A percentile compares a stretch with the other conserved stretches of the same genome.
Evolutionary conservation across 2,797 vertebrate species (phyloP).

Genomic region (Monodelphis domestica): DNA sequence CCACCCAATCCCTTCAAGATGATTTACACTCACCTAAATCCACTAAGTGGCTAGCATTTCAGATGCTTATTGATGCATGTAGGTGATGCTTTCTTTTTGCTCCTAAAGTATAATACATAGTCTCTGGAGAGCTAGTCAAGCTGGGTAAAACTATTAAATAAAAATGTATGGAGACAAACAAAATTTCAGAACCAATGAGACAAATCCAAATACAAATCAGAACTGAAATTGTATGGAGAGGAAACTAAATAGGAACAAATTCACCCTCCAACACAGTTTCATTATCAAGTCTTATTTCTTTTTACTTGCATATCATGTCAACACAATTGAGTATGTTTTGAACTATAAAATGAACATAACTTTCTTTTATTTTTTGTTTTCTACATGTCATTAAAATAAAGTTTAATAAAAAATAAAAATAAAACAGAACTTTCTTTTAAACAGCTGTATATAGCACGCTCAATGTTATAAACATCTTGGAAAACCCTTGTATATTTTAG

Average conservation of each 20-base stretch:
- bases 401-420: too few relatives aligned
- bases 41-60: conserved; percentile 72
- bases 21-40: conserved; percentile 72
- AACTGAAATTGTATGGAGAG: conserved; percentile 67
- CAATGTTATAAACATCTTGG: neutral
- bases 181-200: conserved; percentile 74
- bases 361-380: too few relatives aligned
- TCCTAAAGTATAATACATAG: conserved; percentile 24
- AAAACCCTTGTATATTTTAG: conserved; percentile 6
- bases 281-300: conserved; percentile 34
- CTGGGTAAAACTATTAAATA: conserved; percentile 63
- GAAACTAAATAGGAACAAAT: conserved; percentile 64
- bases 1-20: conserved; percentile 67
- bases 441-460: neutral
- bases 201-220: conserved; percentile 73
- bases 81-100: conserved; percentile 72
- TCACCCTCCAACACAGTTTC: conserved; percentile 56
- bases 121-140: conserved; percentile 64
- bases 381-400: too few relatives aligned
- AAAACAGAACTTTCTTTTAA: too few relatives aligned
- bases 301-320: conserved; percentile 57
- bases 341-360: conserved; percentile 38
- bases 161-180: conserved; percentile 62
- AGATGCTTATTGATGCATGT: conserved; percentile 46
- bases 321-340: conserved; percentile 20